Evolutionary conservation across 2,888 invertebrate genomes (phyloP).

Genomic region (Parasteatoda lunata): DNA sequence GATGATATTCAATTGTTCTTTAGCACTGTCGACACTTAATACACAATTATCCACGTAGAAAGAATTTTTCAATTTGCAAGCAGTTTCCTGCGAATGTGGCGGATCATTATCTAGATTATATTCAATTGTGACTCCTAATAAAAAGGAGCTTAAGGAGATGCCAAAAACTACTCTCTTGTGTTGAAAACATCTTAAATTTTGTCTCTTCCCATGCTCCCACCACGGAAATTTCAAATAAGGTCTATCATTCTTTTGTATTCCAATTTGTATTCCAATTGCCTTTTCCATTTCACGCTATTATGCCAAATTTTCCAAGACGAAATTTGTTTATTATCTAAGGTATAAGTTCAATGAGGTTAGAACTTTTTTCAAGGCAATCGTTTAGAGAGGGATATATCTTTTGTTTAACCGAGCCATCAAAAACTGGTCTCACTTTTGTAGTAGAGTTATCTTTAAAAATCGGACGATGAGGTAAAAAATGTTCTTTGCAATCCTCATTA

Average conservation of each 20-base stretch:
- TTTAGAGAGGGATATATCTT: background rate
- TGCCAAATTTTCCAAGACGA: background rate
- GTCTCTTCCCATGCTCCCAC: background rate
- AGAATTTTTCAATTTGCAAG: too few relatives aligned
- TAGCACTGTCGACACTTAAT: too few relatives aligned
- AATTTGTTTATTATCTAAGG: background rate
- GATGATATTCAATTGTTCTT: background rate
- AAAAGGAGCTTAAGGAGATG: background rate
- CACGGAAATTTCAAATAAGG: background rate
- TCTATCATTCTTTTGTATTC: background rate
- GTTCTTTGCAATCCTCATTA: background rate
- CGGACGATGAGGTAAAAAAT: background rate
- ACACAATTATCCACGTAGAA: too few relatives aligned
- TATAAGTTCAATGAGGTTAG: background rate
- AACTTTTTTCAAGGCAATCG: background rate
- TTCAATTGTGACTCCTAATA: background rate
- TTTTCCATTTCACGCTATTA: background rate
- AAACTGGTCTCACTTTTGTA: background rate
- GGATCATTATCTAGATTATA: too few relatives aligned
- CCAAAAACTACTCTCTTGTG: background rate
- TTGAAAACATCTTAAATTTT: background rate
- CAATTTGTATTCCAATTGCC: background rate
- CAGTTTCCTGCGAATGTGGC: too few relatives aligned
- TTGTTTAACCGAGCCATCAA: background rate
- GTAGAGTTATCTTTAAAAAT: background rate